These are phyloP conservation scores for Silurus aristotelis DNA, from an alignment of 2,797 vertebrate species.

Conservation along the genomic window DNA sequence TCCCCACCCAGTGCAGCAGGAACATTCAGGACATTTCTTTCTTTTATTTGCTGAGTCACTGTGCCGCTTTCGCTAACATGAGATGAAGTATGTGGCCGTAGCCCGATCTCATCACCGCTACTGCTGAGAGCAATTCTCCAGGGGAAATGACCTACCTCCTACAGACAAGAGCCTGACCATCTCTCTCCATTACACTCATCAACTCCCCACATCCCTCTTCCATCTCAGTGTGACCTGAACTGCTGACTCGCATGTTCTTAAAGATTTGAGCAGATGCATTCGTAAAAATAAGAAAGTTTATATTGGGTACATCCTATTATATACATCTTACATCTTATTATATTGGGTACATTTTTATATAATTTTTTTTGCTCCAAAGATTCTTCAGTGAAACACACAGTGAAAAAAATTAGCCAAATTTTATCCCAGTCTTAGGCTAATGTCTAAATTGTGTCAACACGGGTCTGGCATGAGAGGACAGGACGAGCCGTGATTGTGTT, in stretches of 20 bases:
- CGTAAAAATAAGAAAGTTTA: neutral
- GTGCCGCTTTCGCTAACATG: constrained; percentile 13
- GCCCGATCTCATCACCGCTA: constrained; percentile 5
- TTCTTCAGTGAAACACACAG: too few relatives aligned
- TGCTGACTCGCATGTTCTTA: constrained; percentile 7
- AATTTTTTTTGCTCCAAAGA: neutral
- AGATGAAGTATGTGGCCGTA: constrained; percentile 35
- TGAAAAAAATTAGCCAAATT: neutral
- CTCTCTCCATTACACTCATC: constrained; percentile 36
- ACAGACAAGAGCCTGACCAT: constrained; percentile 36
- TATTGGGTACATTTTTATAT: neutral
- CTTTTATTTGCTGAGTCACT: constrained; percentile 55
- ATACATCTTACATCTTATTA: neutral
- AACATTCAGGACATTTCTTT: constrained; percentile 11
- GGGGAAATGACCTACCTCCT: constrained; percentile 49
- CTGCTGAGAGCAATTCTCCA: constrained; percentile 43
- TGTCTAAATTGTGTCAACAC: constrained; percentile 29
- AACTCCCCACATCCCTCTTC: neutral
- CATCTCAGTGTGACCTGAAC: constrained; percentile 37
- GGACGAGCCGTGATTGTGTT: constrained; percentile 51
- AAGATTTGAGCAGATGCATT: neutral
- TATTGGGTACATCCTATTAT: neutral
- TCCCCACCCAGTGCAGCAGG: constrained; percentile 4
- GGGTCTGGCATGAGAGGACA: neutral
- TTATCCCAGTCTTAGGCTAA: neutral